These are phyloP conservation scores for Ceratina australensis DNA, from an alignment of 1,140 invertebrate genomes.

Conservation along the genomic window DNA sequence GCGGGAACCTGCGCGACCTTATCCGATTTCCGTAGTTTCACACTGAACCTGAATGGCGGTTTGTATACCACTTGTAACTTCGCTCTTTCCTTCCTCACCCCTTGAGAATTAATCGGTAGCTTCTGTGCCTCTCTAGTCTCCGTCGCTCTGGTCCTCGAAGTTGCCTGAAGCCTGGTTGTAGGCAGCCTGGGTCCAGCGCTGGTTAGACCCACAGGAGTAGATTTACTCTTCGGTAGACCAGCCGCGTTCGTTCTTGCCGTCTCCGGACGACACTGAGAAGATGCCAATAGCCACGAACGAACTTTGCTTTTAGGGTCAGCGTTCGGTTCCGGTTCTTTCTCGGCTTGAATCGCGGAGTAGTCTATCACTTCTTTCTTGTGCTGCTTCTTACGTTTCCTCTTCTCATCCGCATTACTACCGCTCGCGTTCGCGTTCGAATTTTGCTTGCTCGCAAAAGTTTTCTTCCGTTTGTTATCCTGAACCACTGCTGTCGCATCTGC, in stretches of 20 bases:
- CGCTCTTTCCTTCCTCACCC: slow-evolving; percentile 82
- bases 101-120: slow-evolving; percentile 34
- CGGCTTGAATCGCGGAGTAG: slow-evolving; percentile 85
- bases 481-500: slow-evolving; percentile 25
- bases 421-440: slow-evolving; percentile 47
- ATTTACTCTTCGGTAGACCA: slow-evolving; percentile 84
- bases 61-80: slow-evolving; percentile 91
- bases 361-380: slow-evolving; percentile 87
- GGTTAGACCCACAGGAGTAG: slow-evolving; percentile 84
- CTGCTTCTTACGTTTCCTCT: slow-evolving; percentile 78
- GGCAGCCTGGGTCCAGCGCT: slow-evolving; percentile 45
- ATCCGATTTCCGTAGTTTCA: slow-evolving; percentile 86
- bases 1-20: slow-evolving; percentile 74
- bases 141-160: slow-evolving; percentile 57
- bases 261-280: slow-evolving; percentile 80
- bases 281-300: slow-evolving; percentile 89
- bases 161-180: slow-evolving; percentile 54
- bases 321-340: slow-evolving; percentile 74
- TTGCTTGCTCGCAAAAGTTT: slow-evolving; percentile 64
- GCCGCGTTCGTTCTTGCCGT: slow-evolving; percentile 63
- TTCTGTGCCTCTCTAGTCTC: slow-evolving; percentile 62
- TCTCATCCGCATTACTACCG: slow-evolving; percentile 48
- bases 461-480: slow-evolving; percentile 67
- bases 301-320: slow-evolving; percentile 89
- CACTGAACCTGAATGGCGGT: slow-evolving; percentile 90